These are phyloP conservation scores for Drosophila kurseongensis DNA, from an alignment of 1,140 invertebrate species.

Conservation along the genomic window DNA sequence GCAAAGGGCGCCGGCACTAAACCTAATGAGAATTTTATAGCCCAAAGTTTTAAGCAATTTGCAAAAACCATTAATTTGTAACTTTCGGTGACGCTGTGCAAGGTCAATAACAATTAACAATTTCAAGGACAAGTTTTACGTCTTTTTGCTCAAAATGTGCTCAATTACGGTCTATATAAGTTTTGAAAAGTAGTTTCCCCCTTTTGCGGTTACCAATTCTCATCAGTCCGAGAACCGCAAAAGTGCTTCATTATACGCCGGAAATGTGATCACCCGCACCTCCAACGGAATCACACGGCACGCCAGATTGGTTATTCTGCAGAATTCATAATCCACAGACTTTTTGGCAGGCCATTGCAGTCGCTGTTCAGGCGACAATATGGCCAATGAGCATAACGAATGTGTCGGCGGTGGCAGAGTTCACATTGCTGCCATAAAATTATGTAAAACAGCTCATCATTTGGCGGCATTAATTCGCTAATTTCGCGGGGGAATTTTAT, in stretches of 20 bases:
- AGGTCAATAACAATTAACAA: slow-evolving; percentile 56
- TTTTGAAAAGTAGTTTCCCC: slow-evolving; percentile 14
- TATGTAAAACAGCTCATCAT: slow-evolving; percentile 71
- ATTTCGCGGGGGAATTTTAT: slow-evolving; percentile 67
- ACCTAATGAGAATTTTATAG: slow-evolving; percentile 56
- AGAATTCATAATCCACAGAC: neutral
- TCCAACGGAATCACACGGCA: slow-evolving; percentile 35
- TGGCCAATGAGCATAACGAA: slow-evolving; percentile 55
- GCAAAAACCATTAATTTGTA: slow-evolving; percentile 38
- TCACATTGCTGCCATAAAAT: slow-evolving; percentile 72
- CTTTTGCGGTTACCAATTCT: slow-evolving; percentile 30
- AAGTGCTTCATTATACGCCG: slow-evolving; percentile 21
- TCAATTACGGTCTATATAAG: slow-evolving; percentile 7
- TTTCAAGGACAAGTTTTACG: slow-evolving; percentile 51
- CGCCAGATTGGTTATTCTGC: slow-evolving; percentile 14
- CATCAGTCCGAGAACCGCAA: slow-evolving; percentile 35
- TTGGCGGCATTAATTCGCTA: slow-evolving; percentile 62
- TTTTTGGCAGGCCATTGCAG: slow-evolving; percentile 1
- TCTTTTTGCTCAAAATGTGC: slow-evolving; percentile 13
- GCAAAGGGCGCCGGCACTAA: slow-evolving; percentile 25
- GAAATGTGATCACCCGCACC: slow-evolving; percentile 31
- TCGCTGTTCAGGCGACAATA: slow-evolving; percentile 34
- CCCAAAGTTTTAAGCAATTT: slow-evolving; percentile 47
- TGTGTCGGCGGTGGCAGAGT: slow-evolving; percentile 51
- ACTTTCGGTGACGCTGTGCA: slow-evolving; percentile 39